Evolutionary conservation across 2,113 vertebrate species (phyloP).

Genomic region (Xenotilapia leptura): DNA sequence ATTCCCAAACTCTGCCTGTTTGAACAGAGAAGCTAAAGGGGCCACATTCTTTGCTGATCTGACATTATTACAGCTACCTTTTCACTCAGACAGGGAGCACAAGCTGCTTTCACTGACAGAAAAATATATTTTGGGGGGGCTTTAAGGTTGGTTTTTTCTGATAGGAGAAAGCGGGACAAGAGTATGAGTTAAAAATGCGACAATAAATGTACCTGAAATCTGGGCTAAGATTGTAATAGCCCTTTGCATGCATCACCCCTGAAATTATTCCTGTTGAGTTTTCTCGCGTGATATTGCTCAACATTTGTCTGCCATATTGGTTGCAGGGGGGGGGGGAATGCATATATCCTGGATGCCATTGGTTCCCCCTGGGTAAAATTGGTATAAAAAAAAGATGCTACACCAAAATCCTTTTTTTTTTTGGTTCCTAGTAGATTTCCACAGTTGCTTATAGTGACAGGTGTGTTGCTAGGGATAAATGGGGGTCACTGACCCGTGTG

Average conservation of each 20-base stretch:
- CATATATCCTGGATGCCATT: background rate
- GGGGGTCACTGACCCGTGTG: background rate
- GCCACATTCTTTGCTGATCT: background rate
- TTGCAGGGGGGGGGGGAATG: accelerated
- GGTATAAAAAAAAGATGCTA: background rate
- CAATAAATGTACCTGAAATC: background rate
- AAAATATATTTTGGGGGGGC: background rate
- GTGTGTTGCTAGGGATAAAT: background rate
- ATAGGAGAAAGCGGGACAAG: background rate
- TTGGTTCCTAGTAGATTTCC: background rate
- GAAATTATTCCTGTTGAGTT: background rate
- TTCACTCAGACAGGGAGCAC: background rate
- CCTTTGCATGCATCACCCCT: background rate
- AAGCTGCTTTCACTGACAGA: background rate
- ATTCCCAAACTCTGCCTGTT: background rate
- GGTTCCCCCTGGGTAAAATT: background rate
- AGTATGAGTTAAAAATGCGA: background rate
- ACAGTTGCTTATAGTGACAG: background rate
- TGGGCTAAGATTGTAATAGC: background rate
- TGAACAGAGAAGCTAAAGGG: background rate
- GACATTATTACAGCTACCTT: background rate
- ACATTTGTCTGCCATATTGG: background rate
- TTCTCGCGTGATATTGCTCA: background rate
- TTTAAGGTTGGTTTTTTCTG: background rate
- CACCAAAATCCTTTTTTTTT: background rate